Conservation (phyloP, 64 coral and sea anemone genomes). For the Astreopora myriophthalma region DNA sequence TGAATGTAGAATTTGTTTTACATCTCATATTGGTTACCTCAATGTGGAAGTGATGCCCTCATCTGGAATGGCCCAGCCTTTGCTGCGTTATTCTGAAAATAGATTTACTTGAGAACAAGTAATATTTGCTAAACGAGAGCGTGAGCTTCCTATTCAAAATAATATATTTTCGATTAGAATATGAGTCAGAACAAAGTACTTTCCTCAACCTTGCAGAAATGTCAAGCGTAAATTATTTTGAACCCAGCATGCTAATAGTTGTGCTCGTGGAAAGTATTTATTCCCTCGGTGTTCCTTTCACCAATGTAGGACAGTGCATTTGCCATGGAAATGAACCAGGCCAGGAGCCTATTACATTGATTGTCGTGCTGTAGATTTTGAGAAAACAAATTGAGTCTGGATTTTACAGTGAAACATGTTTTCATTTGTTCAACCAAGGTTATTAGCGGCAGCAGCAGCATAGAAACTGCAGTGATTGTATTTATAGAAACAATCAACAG, state of each 20-base stretch:
- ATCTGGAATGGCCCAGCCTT: background rate
- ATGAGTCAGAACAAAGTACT: background rate
- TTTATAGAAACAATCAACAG: too few relatives aligned
- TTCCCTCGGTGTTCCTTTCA: background rate
- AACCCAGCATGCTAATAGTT: too few relatives aligned
- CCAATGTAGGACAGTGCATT: background rate
- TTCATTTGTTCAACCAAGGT: background rate
- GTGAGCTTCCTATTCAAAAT: background rate
- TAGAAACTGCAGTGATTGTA: too few relatives aligned
- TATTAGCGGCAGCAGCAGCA: background rate
- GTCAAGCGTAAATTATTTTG: too few relatives aligned
- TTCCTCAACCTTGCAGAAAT: too few relatives aligned
- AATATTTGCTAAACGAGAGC: background rate
- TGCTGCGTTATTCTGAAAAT: too few relatives aligned
- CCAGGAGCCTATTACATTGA: background rate
- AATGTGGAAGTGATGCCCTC: background rate
- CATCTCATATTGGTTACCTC: background rate
- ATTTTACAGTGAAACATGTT: background rate
- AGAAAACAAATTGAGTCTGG: too few relatives aligned
- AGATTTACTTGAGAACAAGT: conserved; percentile 1
- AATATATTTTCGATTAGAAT: conserved; percentile 12
- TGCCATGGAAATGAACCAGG: background rate
- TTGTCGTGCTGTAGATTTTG: too few relatives aligned
- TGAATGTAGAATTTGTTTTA: background rate
- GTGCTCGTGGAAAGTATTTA: background rate